A percentile compares a stretch with the other conserved stretches of the same genome.
phyloP scores from a whole-genome alignment of 1,140 invertebrate genomes.

The Trichogramma pretiosum region DNA sequence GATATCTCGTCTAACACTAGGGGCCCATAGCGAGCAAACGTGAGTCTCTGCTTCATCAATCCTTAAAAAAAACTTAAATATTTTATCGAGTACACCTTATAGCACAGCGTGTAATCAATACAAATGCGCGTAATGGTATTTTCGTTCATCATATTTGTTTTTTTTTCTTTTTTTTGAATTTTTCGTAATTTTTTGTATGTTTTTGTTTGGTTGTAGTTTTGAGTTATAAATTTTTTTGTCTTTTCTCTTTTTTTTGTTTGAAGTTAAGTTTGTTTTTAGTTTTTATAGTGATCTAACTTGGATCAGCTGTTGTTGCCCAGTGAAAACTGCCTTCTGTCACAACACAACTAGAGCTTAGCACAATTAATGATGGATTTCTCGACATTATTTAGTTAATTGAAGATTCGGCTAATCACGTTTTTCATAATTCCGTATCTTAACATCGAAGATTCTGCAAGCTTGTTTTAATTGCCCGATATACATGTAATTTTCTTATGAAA shows the following conservation, averaged over 20 bases:
- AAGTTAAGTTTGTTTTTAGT: conserved; percentile 28
- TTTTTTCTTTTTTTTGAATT: conserved; percentile 26
- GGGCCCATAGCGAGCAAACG: no score
- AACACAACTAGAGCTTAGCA: conserved; percentile 48
- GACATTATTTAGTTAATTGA: no score
- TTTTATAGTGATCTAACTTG: conserved; percentile 36
- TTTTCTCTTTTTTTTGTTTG: conserved; percentile 26
- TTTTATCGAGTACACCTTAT: conserved; percentile 11
- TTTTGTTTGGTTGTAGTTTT: conserved; percentile 27
- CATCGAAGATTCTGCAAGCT: no score
- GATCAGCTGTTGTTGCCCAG: conserved; percentile 46
- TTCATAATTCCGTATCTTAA: no score
- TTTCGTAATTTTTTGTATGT: conserved; percentile 28
- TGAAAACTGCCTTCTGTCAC: conserved; percentile 48
- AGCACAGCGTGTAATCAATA: conserved; percentile 18
- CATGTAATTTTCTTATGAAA: no score
- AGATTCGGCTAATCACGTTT: no score
- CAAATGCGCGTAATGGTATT: conserved; percentile 26
- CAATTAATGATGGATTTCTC: no score
- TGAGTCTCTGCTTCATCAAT: conserved; percentile 11
- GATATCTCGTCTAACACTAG: not conserved
- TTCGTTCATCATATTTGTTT: no score
- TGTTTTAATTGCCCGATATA: no score
- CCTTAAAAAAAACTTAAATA: conserved; percentile 2
- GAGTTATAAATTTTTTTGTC: conserved; percentile 27